Conservation (phyloP, 2,797 vertebrate genomes). For the Sebastes baramenuke region DNA sequence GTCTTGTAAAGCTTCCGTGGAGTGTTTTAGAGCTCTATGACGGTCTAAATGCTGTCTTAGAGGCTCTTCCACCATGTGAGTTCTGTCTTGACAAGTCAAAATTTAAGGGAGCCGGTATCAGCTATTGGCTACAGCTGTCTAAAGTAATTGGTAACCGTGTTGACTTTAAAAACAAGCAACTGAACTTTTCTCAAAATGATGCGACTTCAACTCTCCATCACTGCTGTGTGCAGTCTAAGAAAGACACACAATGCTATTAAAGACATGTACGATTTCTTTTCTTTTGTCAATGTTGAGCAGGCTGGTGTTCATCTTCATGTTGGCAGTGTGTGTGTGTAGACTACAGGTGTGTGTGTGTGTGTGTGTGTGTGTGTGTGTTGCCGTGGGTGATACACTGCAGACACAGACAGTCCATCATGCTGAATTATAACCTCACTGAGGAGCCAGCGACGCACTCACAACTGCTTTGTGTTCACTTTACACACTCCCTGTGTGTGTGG, state of each 20-base stretch:
- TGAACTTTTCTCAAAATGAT: neutral
- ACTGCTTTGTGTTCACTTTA: slow-evolving; percentile 63
- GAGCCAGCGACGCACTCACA: slow-evolving; percentile 41
- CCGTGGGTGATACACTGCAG: slow-evolving; percentile 64
- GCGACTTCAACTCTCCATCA: neutral
- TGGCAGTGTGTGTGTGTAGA: slow-evolving; percentile 25
- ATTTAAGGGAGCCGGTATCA: neutral
- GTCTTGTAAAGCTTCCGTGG: neutral
- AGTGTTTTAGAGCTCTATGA: neutral
- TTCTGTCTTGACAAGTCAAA: neutral
- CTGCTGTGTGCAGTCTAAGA: neutral
- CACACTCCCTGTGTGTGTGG: slow-evolving; percentile 20
- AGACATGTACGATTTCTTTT: slow-evolving; percentile 10
- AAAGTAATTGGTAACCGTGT: neutral
- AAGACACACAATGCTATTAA: neutral
- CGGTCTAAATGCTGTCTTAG: neutral
- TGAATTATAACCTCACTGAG: slow-evolving; percentile 71
- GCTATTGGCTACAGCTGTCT: neutral
- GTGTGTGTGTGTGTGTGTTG: slow-evolving; percentile 9
- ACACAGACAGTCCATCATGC: slow-evolving; percentile 69
- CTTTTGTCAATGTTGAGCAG: slow-evolving; percentile 23
- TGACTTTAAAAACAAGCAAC: neutral
- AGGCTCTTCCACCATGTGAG: neutral
- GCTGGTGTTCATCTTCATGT: slow-evolving; percentile 37
- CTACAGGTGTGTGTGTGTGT: slow-evolving; percentile 29